Evolutionary conservation across 1,140 invertebrate species (phyloP).

Genomic region (Rhopalosiphum maidis): DNA sequence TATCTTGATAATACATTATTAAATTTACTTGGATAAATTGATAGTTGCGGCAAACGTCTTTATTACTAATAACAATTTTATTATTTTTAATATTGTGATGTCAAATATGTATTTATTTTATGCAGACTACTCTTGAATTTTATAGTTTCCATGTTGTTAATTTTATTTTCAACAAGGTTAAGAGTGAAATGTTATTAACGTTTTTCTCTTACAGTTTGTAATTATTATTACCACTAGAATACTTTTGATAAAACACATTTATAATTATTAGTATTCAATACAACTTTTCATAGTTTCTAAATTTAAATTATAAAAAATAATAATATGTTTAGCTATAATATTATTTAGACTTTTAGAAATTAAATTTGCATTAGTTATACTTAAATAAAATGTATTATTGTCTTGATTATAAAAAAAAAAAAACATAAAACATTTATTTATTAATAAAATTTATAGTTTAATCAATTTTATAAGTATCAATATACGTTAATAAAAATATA

Average conservation of each 20-base stretch:
- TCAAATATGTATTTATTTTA: not conserved
- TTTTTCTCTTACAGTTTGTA: not conserved
- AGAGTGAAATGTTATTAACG: not conserved
- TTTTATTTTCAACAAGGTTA: not conserved
- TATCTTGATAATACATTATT: not conserved
- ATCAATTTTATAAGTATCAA: too few relatives aligned
- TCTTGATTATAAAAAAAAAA: not conserved
- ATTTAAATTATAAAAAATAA: not conserved
- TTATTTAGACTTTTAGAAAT: not conserved
- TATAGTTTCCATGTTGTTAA: not conserved
- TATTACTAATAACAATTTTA: constrained; percentile 11
- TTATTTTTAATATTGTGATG: constrained; percentile 14
- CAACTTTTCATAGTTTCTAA: not conserved
- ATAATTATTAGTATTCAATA: not conserved
- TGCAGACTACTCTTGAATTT: not conserved
- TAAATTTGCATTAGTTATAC: not conserved
- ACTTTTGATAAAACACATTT: not conserved
- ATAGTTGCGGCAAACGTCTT: not conserved
- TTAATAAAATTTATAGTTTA: not conserved
- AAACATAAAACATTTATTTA: not conserved
- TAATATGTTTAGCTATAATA: not conserved
- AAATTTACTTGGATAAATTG: not conserved
- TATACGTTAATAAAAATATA: too few relatives aligned
- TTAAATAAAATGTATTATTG: not conserved
- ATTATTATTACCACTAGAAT: not conserved